These are phyloP conservation scores for Callocephalon fimbriatum DNA, from an alignment of 2,113 vertebrate genomes.

Conservation along the genomic window DNA sequence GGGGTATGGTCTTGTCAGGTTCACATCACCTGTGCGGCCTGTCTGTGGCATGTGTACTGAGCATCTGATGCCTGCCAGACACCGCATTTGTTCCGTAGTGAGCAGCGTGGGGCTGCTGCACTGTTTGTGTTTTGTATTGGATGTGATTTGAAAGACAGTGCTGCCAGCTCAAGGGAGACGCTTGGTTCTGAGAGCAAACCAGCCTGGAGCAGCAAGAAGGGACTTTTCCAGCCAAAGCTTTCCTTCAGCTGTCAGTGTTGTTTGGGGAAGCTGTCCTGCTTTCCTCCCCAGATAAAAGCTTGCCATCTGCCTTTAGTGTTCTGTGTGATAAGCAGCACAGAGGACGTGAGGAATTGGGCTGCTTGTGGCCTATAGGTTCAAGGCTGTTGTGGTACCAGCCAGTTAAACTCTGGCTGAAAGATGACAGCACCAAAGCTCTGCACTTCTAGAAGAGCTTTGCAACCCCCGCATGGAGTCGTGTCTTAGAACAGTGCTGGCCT, in stretches of 20 bases:
- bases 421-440: background rate
- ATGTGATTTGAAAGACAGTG: accelerated
- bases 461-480: background rate
- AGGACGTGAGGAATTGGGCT: accelerated
- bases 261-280: background rate
- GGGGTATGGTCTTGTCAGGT: accelerated
- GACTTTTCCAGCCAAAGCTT: background rate
- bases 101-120: background rate
- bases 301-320: background rate
- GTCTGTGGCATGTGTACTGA: accelerated
- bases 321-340: background rate
- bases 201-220: background rate
- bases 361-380: accelerated
- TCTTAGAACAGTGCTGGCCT: accelerated
- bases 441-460: background rate
- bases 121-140: accelerated
- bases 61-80: background rate
- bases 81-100: accelerated
- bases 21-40: background rate
- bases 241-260: background rate
- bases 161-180: background rate
- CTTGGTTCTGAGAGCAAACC: background rate
- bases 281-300: background rate
- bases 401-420: background rate
- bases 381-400: background rate